A percentile compares a stretch with the other conserved stretches of the same genome.
phyloP scores from a whole-genome alignment of 2,113 vertebrate species.

The Xiphophorus hellerii region DNA sequence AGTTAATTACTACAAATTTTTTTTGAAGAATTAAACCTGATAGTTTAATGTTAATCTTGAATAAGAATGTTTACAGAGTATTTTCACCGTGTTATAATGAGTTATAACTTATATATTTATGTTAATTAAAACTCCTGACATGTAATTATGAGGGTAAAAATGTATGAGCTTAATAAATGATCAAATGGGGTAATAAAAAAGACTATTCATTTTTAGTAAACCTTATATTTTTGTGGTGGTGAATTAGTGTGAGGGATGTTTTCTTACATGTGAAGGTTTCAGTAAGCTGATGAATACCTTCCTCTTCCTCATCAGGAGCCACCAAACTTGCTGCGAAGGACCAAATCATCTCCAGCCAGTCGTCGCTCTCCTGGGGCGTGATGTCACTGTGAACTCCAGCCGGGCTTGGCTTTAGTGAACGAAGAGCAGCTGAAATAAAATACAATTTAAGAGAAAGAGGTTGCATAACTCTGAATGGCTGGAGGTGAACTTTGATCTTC shows the following conservation, averaged over 20 bases:
- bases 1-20: neutral
- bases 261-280: slow-evolving; percentile 76
- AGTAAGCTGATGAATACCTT: slow-evolving; percentile 77
- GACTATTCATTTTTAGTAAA: neutral
- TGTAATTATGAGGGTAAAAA: neutral
- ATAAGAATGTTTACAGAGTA: neutral
- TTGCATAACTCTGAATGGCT: neutral
- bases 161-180: neutral
- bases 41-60: neutral
- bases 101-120: neutral
- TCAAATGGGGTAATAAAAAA: neutral
- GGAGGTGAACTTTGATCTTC: neutral
- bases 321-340: slow-evolving; percentile 54
- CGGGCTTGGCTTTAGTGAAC: slow-evolving; percentile 40
- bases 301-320: slow-evolving; percentile 74
- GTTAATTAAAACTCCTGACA: neutral
- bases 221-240: neutral
- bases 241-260: slow-evolving; percentile 43
- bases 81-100: neutral
- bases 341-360: slow-evolving; percentile 69
- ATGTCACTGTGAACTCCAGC: slow-evolving; percentile 13
- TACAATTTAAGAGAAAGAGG: neutral
- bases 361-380: slow-evolving; percentile 41
- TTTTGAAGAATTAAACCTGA: neutral
- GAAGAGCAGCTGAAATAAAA: slow-evolving; percentile 35